phyloP scores from a whole-genome alignment of 2,113 vertebrate genomes.

The Copsychus sechellarum region DNA sequence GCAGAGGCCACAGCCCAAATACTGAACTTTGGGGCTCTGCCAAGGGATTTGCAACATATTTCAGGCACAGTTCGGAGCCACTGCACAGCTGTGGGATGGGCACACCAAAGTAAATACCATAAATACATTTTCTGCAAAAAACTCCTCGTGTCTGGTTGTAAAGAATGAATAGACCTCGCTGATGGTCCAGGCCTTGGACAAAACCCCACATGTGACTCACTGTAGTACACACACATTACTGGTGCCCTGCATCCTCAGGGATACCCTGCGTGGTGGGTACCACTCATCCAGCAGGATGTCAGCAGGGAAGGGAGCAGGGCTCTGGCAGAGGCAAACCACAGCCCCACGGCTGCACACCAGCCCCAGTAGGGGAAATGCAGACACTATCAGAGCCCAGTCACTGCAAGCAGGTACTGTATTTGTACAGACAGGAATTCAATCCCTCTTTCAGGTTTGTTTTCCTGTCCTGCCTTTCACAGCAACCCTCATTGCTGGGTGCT shows the following conservation, averaged over 20 bases:
- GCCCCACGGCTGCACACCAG: neutral
- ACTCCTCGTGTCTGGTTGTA: neutral
- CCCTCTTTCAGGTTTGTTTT: neutral
- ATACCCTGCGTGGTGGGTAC: neutral
- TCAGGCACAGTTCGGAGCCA: neutral
- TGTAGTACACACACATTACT: neutral
- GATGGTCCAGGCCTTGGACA: neutral
- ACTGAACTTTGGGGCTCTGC: neutral
- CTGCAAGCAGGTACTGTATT: fast-evolving
- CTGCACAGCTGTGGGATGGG: neutral
- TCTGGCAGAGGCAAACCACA: neutral
- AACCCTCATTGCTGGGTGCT: neutral
- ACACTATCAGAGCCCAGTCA: neutral
- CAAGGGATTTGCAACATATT: neutral
- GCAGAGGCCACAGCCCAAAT: neutral
- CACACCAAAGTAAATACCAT: neutral
- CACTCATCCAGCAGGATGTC: neutral
- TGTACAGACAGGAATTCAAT: neutral
- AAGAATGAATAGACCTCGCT: fast-evolving
- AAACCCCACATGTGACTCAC: neutral
- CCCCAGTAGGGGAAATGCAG: neutral
- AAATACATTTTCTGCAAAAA: neutral
- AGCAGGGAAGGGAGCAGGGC: neutral
- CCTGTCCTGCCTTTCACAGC: neutral
- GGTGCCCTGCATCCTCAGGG: neutral